These are phyloP conservation scores for Paratrypauchen microcephalus DNA, from an alignment of 2,797 vertebrate species.

Conservation along the genomic window DNA sequence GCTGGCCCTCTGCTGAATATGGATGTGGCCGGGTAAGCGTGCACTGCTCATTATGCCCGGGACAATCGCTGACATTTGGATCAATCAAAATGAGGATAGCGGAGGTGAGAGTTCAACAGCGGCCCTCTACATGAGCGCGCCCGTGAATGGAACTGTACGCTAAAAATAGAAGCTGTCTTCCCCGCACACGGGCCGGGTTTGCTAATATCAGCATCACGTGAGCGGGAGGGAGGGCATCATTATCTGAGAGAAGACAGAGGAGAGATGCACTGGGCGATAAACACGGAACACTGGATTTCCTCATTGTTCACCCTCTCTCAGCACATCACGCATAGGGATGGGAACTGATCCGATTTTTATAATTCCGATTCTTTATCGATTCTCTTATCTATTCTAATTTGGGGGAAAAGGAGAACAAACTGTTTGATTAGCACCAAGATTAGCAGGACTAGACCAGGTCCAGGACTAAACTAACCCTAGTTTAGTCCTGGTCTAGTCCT, in stretches of 20 bases:
- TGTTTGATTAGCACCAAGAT: too few species aligned
- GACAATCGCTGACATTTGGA: conserved; percentile 12
- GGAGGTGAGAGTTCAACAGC: conserved; percentile 2
- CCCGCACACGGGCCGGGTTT: background rate
- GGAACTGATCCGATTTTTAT: too few species aligned
- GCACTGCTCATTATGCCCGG: background rate
- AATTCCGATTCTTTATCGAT: too few species aligned
- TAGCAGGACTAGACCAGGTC: too few species aligned
- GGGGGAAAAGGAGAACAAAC: too few species aligned
- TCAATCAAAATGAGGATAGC: conserved; percentile 10
- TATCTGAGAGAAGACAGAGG: background rate
- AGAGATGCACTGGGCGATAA: background rate
- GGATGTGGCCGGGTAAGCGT: background rate
- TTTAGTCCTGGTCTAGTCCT: too few species aligned
- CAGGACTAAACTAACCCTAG: too few species aligned
- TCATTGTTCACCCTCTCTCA: background rate
- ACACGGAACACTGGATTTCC: background rate
- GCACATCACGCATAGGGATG: too few species aligned
- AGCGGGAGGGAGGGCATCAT: background rate
- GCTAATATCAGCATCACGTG: background rate
- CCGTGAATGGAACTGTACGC: background rate
- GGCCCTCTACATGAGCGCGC: background rate
- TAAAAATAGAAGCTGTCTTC: conserved; percentile 3
- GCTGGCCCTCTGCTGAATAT: conserved; percentile 1
- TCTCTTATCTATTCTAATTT: too few species aligned